Base-by-base conservation (phyloP, 1,140 invertebrate genomes). In the Amphibalanus amphitrite region DNA sequence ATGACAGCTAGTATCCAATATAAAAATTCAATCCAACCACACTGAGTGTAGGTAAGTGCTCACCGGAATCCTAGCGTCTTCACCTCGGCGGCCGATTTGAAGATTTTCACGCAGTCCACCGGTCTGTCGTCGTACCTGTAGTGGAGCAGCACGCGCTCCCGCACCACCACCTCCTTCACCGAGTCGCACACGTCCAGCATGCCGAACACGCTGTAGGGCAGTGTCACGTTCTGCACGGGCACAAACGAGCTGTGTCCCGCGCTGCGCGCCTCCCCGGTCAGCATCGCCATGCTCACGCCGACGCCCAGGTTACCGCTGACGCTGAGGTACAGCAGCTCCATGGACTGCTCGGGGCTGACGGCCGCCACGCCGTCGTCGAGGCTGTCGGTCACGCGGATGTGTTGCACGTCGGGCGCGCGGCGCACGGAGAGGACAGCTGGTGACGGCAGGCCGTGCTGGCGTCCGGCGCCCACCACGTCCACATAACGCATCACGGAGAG, bases 51-150 rank as follows among this genome's bases (percentile, higher is more conserved):
- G n/a, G n/a, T n/a, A n/a, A n/a, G n/a, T n/a, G n/a, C 47, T 20
- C 74, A 86, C 84, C 86, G 85, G 76, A 96, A 92, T 28, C 92
- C 93, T 77, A 95, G 87, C 13, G 90, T 89, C 78, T 95, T 95
- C 0, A 90, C 86, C 76, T 88, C 83, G 73, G 87, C 90, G 65
- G 86, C 84, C 75, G 90, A 93, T 65, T 88, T 89, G 76, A 99
- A 97, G 75, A 98, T 95, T 81, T 99, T 99, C 0, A 99, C 91
- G 80, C 97, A 99, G 79, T 97, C 97, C 0, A 97, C 90, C 0
- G 93, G 90, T 80, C 89, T 87, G 76, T 96, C 96, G 75, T 97
- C 93, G 76, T 99, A 99, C 79, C 97, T 98, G 80, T 96, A 98
- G 79, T 97, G 99, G 0, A 99, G 75, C 3, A 99, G 78, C 8